These are phyloP conservation scores for Phocoena phocoena DNA, from an alignment of 2,113 vertebrate genomes.

Conservation along the genomic window DNA sequence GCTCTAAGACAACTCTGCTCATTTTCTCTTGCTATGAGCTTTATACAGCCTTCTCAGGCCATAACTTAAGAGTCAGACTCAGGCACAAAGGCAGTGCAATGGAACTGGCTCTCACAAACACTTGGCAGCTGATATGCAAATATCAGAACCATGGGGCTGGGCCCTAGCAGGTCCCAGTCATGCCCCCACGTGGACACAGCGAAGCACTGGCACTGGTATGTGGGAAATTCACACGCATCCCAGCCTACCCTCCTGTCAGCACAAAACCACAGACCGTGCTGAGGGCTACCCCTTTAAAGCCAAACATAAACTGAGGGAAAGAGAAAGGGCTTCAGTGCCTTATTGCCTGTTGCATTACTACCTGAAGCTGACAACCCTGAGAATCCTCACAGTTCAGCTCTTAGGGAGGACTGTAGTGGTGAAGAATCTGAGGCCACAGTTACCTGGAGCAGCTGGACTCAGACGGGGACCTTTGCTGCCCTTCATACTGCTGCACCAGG, in stretches of 20 bases:
- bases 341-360: not conserved
- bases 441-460: slow-evolving; percentile 87
- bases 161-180: not conserved
- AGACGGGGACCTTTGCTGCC: slow-evolving; percentile 81
- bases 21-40: not conserved
- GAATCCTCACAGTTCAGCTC: not conserved
- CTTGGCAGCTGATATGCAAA: not conserved
- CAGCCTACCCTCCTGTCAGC: not conserved
- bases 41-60: not conserved
- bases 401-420: not conserved
- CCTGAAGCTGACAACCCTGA: not conserved
- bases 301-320: not conserved
- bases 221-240: not conserved
- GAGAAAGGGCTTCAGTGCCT: not conserved
- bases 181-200: slow-evolving; percentile 49
- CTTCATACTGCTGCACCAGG: slow-evolving; percentile 95
- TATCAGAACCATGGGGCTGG: not conserved
- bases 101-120: not conserved
- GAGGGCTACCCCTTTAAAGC: not conserved
- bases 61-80: not conserved
- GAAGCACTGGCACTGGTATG: not conserved
- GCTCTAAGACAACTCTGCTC: not conserved
- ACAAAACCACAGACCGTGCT: not conserved
- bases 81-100: not conserved
- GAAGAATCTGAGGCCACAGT: not conserved